Evolutionary conservation across 2,113 vertebrate genomes (phyloP), one percentile per base, ranked within the genome.

Genomic region (Boleophthalmus pectinirostris): DNA sequence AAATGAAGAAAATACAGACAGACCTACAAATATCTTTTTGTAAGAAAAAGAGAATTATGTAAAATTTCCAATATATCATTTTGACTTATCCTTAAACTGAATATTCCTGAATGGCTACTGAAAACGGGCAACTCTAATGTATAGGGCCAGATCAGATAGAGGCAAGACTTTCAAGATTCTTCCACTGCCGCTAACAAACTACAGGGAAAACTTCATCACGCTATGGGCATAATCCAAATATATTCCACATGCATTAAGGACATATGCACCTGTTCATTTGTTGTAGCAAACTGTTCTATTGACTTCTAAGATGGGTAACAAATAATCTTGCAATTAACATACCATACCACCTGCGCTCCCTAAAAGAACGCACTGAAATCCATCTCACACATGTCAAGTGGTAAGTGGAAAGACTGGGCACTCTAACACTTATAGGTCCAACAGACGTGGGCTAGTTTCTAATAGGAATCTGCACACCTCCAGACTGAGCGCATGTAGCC

Each of bases 361-460:
- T 33, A 64, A 64, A 64, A 21, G 18, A 38, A 35, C 20, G 61
- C 1, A 20, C 18, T 64, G 33, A 64, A 35, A 64, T 38, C 16
- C 35, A 64, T 64, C 29, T 13, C 18, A n/a, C 61, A 64, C 33
- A 64, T 64, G 61, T 64, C 33, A 38, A 64, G 61, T 64, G 61
- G 61, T 20, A 35, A 64, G 18, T 64, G 61, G 61, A 64, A 64
- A 64, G 33, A 64, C 61, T 14, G 15, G 29, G 18, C 33, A 43
- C 61, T 64, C 38, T 18, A 43, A n/a, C 61, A 43, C 35, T 38
- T n/a, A 43, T 21, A 64, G 33, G 33, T 38, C 49, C 18, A 51
- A 20, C 24, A 29, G 58, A 61, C 18, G 33, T 33, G 35, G 61
- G 33, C 3, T 43, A 3, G 20, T 21, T 35, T 64, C 35, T 58